Evolutionary conservation across 2,888 invertebrate species (phyloP), one percentile per base, ranked within the genome.

Genomic region (Mythimna ferrago): DNA sequence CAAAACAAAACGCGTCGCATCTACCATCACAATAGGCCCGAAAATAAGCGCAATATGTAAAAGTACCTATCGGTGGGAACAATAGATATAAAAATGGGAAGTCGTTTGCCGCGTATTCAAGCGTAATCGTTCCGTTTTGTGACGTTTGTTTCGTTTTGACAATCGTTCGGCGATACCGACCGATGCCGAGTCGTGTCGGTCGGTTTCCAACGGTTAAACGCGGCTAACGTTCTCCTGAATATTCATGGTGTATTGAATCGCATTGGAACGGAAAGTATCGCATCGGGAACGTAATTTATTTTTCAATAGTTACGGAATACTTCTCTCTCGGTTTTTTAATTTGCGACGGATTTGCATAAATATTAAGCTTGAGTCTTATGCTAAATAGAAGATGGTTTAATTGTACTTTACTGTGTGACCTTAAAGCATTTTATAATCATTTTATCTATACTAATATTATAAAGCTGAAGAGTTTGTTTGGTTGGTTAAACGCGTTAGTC

Each of bases 61-160:
- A 67, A 62, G 32, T 48, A n/a, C n/a, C n/a, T n/a, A 57, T 41
- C 41, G 66, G 16, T 61, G 57, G 21, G 21, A 67, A 83, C 80
- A 83, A 80, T 74, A 62, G 56, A 71, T 71, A 70, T 57, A 73
- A 66, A 26, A 73, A 73, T 66, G 60, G 60, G n/a, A 76, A 72
- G 71, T 85, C 76, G 76, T 82, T 82, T 85, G 82, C 48, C 32
- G 61, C 66, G 64, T 76, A 77, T 78, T 80, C 69, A 71, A 71
- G 71, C 74, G 74, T 77, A 77, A 80, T 79, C 71, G 63, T 66
- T 73, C 53, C 63, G 72, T 72, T 70, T 57, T 70, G 74, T 57
- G 21, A 60, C 68, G 71, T 76, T 80, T 73, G 71, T 83, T 78
- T 65, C 76, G 66, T 64, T 79, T 81, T 71, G 68, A 76, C 48